These are phyloP conservation scores for Cheilosia variabilis DNA, from an alignment of 2,888 invertebrate genomes.

Conservation along the genomic window DNA sequence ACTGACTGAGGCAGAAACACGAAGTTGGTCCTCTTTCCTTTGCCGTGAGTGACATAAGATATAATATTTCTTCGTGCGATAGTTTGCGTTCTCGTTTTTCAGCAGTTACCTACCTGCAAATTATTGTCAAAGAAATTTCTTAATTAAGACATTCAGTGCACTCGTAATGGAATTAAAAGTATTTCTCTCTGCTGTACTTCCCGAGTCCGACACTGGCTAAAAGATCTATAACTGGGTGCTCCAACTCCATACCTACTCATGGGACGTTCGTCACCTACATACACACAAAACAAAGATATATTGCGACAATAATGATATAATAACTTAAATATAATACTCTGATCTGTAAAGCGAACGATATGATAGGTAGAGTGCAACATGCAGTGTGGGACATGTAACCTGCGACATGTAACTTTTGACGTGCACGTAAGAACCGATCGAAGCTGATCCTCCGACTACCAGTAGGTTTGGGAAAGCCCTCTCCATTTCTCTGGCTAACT, in stretches of 20 bases:
- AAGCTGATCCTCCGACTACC: too few species aligned
- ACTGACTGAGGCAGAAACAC: conserved; percentile 9
- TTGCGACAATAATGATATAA: conserved; percentile 17
- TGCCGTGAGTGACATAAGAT: conserved; percentile 19
- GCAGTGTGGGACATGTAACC: too few species aligned
- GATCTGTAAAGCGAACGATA: too few species aligned
- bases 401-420: too few species aligned
- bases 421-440: too few species aligned
- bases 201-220: conserved; percentile 42
- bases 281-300: conserved; percentile 2
- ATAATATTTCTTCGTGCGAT: neutral
- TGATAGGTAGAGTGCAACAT: too few species aligned
- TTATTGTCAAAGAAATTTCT: conserved; percentile 74
- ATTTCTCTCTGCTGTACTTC: conserved; percentile 5
- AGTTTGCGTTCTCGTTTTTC: conserved; percentile 8
- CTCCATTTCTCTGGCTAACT: too few species aligned
- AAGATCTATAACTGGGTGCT: conserved; percentile 20
- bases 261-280: neutral
- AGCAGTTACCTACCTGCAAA: conserved; percentile 66
- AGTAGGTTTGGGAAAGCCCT: too few species aligned
- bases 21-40: conserved; percentile 17
- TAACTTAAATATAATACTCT: neutral
- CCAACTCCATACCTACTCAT: too few species aligned
- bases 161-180: conserved; percentile 69
- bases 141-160: conserved; percentile 75